Evolutionary conservation across 2,113 vertebrate genomes (phyloP), one percentile per base, ranked within the genome.

Genomic region (Pheucticus melanocephalus): DNA sequence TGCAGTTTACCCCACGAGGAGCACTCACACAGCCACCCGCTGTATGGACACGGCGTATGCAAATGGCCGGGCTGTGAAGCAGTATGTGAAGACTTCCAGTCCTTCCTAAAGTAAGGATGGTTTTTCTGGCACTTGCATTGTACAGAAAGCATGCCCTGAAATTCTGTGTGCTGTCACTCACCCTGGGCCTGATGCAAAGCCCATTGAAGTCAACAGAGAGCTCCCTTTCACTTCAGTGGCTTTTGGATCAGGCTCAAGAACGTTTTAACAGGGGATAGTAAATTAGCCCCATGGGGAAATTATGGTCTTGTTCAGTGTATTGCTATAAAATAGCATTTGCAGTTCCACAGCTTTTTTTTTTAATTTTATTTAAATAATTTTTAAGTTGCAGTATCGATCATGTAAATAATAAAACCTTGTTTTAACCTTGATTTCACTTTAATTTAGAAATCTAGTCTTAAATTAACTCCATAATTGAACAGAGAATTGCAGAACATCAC

Each of bases 21-120:
- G 79, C 98, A 97, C 82, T 98, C 98, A 20, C 98, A 99, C 95
- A 99, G 98, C 96, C 99, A 99, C 80, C 99, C 99, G 23, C 99
- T 99, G 82, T 99, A 99, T 5, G 99, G 99, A 92, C 99, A 99
- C 22, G 99, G 99, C 0, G 99, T 99, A 48, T 99, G 99, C 98
- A 99, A 99, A 93, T 99, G 99, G 99, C 99, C 99, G 0, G 99
- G 99, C 94, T 99, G 99, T 70, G 99, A 99, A 98, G 99, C 99
- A 3, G 98, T 99, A 45, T 99, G 99, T 69, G 99, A 99, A 77
- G 99, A 99, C 85, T 99, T 99, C 98, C 98, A 99, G 18, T 99
- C 99, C 19, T 99, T 99, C 96, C 98, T 99, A 95, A 99, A 99
- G 99, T 99, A 99, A 99, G 99, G 83, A 96, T 75, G 97, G 64